Evolutionary conservation across 2,888 invertebrate genomes (phyloP).

Genomic region (Hetaerina titia): DNA sequence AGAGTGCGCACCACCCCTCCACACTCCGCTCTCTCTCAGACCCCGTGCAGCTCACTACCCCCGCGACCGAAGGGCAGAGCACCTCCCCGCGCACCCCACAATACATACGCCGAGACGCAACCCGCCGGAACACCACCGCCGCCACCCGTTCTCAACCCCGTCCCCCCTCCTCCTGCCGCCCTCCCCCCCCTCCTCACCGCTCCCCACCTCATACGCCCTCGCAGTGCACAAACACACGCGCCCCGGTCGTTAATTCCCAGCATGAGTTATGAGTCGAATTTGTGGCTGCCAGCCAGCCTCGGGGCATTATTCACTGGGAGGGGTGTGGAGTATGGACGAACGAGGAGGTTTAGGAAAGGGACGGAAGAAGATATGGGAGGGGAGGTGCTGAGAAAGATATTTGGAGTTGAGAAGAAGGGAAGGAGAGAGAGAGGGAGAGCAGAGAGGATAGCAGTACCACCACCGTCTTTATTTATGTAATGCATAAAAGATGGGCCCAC

Average conservation of each 20-base stretch:
- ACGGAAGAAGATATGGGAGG: neutral
- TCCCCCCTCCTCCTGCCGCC: neutral
- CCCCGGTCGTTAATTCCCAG: constrained; percentile 59
- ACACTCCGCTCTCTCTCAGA: neutral
- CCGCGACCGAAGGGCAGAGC: neutral
- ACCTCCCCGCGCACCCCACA: neutral
- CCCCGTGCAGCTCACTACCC: neutral
- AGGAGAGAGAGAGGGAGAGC: constrained; percentile 55
- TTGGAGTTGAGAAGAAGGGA: constrained; percentile 11
- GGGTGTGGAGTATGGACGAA: constrained; percentile 68
- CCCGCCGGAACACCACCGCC: neutral
- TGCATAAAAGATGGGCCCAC: constrained; percentile 52
- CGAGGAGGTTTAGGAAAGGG: constrained; percentile 68
- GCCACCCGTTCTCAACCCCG: neutral
- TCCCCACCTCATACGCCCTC: neutral
- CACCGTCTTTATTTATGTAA: constrained; percentile 64
- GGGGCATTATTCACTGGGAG: constrained; percentile 62
- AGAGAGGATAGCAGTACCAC: neutral
- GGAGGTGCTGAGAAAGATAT: constrained; percentile 70
- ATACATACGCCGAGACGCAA: neutral
- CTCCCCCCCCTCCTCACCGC: neutral
- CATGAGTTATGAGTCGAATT: constrained; percentile 65
- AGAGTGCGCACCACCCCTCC: neutral
- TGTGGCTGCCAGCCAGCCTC: constrained; percentile 54
- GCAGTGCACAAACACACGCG: constrained; percentile 61